These are phyloP conservation scores for Phengaris arion DNA, from an alignment of 2,888 invertebrate species.

Conservation along the genomic window DNA sequence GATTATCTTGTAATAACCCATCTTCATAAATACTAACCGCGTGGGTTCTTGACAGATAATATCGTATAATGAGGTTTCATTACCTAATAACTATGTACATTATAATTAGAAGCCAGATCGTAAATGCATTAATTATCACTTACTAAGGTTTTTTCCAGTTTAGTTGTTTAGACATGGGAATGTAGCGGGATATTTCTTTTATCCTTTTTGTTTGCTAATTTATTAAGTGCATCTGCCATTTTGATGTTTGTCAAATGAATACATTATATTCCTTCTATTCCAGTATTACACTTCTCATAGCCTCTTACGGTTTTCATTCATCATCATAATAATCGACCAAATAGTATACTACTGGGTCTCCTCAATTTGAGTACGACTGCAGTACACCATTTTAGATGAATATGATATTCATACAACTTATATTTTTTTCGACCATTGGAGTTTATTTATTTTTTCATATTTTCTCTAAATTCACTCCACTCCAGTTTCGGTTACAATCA, in stretches of 20 bases:
- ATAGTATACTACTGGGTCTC: background rate
- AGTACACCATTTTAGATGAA: too few species aligned
- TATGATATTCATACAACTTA: too few species aligned
- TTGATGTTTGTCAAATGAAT: conserved; percentile 15
- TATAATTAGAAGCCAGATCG: conserved; percentile 22
- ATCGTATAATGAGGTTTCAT: conserved; percentile 21
- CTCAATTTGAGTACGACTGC: too few species aligned
- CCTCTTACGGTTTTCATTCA: background rate
- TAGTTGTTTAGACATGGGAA: conserved; percentile 22
- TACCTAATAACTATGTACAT: conserved; percentile 24
- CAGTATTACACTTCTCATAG: conserved; percentile 4
- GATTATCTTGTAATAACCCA: conserved; percentile 25
- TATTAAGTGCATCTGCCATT: conserved; percentile 14
- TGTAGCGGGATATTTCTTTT: background rate
- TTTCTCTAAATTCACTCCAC: background rate
- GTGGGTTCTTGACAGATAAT: conserved; percentile 8
- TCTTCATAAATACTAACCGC: conserved; percentile 21
- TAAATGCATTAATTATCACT: conserved; percentile 20
- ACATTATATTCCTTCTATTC: background rate
- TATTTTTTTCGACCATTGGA: too few species aligned
- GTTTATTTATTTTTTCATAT: background rate
- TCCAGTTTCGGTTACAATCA: background rate
- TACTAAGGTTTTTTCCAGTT: conserved; percentile 23
- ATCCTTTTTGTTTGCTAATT: conserved; percentile 7
- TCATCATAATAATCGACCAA: background rate